Conservation (phyloP, 2,113 vertebrate genomes). For the Ramphastos sulfuratus region DNA sequence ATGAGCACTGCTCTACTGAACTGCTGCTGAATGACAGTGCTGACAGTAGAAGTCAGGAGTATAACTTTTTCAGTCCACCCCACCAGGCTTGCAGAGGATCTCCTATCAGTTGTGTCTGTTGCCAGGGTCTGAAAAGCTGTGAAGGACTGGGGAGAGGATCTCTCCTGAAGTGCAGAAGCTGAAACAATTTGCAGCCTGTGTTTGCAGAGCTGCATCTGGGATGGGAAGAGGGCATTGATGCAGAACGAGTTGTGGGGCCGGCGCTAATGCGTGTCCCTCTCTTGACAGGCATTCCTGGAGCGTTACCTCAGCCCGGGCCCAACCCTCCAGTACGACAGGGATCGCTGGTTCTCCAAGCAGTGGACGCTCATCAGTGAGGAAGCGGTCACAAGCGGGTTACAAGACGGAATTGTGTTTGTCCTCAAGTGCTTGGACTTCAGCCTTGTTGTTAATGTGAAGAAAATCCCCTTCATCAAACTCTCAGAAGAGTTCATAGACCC, state of each 20-base stretch:
- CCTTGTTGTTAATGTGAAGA: slow-evolving; percentile 83
- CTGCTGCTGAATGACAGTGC: background rate
- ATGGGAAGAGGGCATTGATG: background rate
- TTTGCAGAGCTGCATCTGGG: accelerated
- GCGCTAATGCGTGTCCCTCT: background rate
- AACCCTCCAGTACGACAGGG: slow-evolving; percentile 77
- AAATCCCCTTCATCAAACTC: slow-evolving; percentile 82
- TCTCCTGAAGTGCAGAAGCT: background rate
- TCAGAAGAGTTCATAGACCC: slow-evolving; percentile 83
- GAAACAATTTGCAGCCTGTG: background rate
- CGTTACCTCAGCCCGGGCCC: slow-evolving; percentile 80
- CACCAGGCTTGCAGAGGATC: no score
- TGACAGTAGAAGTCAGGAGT: background rate
- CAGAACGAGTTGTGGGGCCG: background rate
- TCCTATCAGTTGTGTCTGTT: background rate
- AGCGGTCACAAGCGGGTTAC: slow-evolving; percentile 76
- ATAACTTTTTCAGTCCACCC: no score
- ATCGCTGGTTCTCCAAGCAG: slow-evolving; percentile 79
- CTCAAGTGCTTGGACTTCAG: slow-evolving; percentile 83
- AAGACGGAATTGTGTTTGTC: slow-evolving; percentile 75
- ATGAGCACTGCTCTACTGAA: background rate
- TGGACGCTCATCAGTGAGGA: slow-evolving; percentile 82
- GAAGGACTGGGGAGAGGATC: background rate
- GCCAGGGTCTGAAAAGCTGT: background rate
- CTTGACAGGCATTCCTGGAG: slow-evolving; percentile 80